phyloP scores from a whole-genome alignment of 2,888 invertebrate species.

The Galerucella pusilla region DNA sequence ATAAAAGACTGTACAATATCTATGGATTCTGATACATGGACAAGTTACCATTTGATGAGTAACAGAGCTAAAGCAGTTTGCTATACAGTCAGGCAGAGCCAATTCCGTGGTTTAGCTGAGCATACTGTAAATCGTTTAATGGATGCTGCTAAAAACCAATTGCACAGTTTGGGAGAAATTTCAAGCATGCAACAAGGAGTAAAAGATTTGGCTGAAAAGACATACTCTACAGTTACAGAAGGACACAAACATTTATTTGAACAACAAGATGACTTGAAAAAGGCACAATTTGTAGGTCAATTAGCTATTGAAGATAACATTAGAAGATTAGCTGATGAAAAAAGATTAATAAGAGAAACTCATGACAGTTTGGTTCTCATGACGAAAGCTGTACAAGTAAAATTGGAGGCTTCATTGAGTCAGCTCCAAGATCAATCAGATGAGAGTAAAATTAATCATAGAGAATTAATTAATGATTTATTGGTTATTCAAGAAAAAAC shows the following conservation, averaged over 20 bases:
- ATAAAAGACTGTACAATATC: constrained; percentile 72
- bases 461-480: constrained; percentile 69
- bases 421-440: constrained; percentile 67
- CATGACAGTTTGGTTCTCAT: constrained; percentile 69
- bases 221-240: constrained; percentile 54
- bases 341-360: constrained; percentile 70
- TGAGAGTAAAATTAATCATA: constrained; percentile 67
- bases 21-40: constrained; percentile 77
- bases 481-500: constrained; percentile 68
- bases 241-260: constrained; percentile 53
- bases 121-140: constrained; percentile 73
- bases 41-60: constrained; percentile 75
- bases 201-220: constrained; percentile 56
- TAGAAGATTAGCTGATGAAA: constrained; percentile 69
- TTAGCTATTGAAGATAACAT: constrained; percentile 69
- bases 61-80: constrained; percentile 77
- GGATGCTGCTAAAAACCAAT: constrained; percentile 63
- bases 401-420: constrained; percentile 68
- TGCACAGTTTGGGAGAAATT: constrained; percentile 57
- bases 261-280: constrained; percentile 68
- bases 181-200: constrained; percentile 58
- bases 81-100: constrained; percentile 72
- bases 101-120: constrained; percentile 74
- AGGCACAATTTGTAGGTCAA: constrained; percentile 66
- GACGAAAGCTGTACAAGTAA: constrained; percentile 68